Evolutionary conservation across 2,888 invertebrate species (phyloP).

Genomic region (Lissocephala sabroskyi): DNA sequence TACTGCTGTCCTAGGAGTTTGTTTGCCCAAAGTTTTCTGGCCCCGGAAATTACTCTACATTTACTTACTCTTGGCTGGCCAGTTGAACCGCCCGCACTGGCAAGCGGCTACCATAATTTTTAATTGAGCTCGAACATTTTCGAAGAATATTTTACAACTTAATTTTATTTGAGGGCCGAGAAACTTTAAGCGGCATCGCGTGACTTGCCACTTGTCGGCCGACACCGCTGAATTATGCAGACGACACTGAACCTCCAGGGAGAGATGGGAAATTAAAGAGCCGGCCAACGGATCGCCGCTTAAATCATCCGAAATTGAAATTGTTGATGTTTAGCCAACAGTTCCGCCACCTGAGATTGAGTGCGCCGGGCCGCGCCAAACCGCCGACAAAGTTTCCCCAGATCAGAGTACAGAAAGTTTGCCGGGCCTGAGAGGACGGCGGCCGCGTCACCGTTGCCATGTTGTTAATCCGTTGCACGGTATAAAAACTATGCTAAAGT

Average conservation of each 20-base stretch:
- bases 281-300: no score
- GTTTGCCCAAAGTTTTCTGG: slow-evolving; percentile 43
- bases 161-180: slow-evolving; percentile 44
- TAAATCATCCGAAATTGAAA: slow-evolving; percentile 11
- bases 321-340: slow-evolving; percentile 39
- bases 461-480: slow-evolving; percentile 58
- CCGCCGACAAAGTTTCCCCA: slow-evolving; percentile 45
- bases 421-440: slow-evolving; percentile 12
- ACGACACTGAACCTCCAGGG: no score
- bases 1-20: slow-evolving; percentile 9
- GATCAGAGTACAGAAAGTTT: slow-evolving; percentile 58
- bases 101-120: slow-evolving; percentile 39
- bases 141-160: slow-evolving; percentile 45
- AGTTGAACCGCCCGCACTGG: not conserved
- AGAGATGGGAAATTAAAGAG: no score
- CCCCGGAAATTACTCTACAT: slow-evolving; percentile 52
- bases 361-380: slow-evolving; percentile 9
- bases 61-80: slow-evolving; percentile 1
- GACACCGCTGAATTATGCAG: no score
- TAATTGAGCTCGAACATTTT: slow-evolving; percentile 40
- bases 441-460: slow-evolving; percentile 24
- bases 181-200: slow-evolving; percentile 28
- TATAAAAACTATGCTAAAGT: slow-evolving; percentile 60
- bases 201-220: no score
- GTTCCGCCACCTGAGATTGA: slow-evolving; percentile 49